Base-by-base conservation (phyloP, 2,113 vertebrate genomes). In the Corythornis cristatus region DNA sequence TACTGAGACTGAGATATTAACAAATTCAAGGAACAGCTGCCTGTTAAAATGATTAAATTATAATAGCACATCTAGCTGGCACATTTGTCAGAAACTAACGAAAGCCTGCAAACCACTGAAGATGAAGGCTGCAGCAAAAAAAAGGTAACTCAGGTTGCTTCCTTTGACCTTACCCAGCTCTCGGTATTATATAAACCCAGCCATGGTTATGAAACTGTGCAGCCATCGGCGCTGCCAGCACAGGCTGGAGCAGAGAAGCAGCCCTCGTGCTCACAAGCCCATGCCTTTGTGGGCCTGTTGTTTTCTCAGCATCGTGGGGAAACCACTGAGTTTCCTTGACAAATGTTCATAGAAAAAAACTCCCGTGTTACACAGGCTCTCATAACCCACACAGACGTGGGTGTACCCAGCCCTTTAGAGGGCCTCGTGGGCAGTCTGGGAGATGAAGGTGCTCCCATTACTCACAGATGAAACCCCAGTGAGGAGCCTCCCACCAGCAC, bases 361-460 rank as follows among this genome's bases (percentile, higher is more conserved):
- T 89, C 35, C 22, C 0, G 0, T 11, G 3, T 31, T 6, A 33
- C 15, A 5, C 0, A 12, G 68, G 4, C 28, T 29, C 42, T n/a
- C 17, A 3, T 3, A 25, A 3, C 6, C 21, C 6, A 0, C 62
- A 8, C 54, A 12, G 35, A 9, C 50, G 3, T 0, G 15, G 48
- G 5, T 3, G 26, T 2, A 16, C 8, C 16, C 65, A 20, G 6
- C 9, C 20, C 3, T 2, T 4, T 5, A 11, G 33, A 48, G 54
- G 29, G 7, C 51, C 21, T 12, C 1, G 3, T 4, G 3, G 9
- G 17, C 37, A n/a, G 43, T 4, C 18, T 3, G 26, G 28, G 10
- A 11, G 20, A 4, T 2, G 5, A 58, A n/a, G 6, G 23, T 6
- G 14, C 18, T 35, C 21, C 9, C 4, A 15, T 6, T 3, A 25